Conservation (phyloP, 2,113 vertebrate genomes). For the Thunnus maccoyii region DNA sequence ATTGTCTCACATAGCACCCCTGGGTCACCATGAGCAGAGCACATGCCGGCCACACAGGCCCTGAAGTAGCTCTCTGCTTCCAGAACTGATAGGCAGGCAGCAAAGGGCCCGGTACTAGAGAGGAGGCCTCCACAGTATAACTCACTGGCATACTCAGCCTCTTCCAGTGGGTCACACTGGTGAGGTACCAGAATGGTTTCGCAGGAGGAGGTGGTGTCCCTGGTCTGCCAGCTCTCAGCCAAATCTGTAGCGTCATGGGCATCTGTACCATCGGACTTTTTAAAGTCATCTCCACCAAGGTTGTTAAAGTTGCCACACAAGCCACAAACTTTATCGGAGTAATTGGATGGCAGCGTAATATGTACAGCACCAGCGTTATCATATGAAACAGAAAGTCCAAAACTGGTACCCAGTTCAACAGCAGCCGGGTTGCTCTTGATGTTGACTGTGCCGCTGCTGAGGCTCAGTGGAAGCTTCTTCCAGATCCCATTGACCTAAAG, state of each 20-base stretch:
- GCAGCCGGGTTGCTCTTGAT: conserved; percentile 78
- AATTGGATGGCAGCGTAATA: conserved; percentile 81
- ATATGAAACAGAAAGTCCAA: conserved; percentile 83
- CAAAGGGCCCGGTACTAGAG: conserved; percentile 81
- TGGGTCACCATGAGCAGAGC: conserved; percentile 75
- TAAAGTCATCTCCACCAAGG: conserved; percentile 80
- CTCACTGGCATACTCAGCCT: conserved; percentile 75
- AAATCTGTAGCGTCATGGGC: conserved; percentile 66
- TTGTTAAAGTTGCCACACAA: conserved; percentile 91
- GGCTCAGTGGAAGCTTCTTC: conserved; percentile 83
- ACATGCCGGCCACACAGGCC: conserved; percentile 85
- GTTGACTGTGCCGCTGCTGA: conserved; percentile 67
- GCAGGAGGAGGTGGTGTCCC: conserved; percentile 69
- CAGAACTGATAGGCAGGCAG: conserved; percentile 78
- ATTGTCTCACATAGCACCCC: conserved; percentile 81
- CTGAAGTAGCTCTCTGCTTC: conserved; percentile 83
- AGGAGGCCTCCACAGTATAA: conserved; percentile 84
- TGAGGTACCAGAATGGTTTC: conserved; percentile 60
- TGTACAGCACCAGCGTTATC: conserved; percentile 82
- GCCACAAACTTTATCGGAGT: conserved; percentile 86
- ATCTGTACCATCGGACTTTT: conserved; percentile 72
- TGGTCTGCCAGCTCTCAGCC: conserved; percentile 82
- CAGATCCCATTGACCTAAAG: conserved; percentile 86
- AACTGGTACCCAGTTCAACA: conserved; percentile 82
- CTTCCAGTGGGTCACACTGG: conserved; percentile 75